These are phyloP conservation scores for Ceyx cyanopectus DNA, from an alignment of 2,113 vertebrate species.

Conservation along the genomic window DNA sequence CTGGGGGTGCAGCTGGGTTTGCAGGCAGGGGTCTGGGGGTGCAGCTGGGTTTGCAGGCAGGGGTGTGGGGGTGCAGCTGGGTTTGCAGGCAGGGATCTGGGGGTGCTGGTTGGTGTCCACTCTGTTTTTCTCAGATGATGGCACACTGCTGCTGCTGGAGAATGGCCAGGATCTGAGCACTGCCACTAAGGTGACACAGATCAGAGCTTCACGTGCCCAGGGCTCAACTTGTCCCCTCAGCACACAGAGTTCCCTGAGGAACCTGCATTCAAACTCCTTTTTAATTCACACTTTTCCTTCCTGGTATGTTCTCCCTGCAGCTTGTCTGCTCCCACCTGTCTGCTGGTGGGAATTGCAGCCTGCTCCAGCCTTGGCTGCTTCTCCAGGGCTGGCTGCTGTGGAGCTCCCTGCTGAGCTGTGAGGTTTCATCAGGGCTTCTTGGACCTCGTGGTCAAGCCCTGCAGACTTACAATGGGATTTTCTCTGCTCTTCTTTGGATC, in stretches of 20 bases:
- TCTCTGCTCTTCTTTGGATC: neutral
- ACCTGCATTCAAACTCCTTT: neutral
- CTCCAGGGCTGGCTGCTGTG: neutral
- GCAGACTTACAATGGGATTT: neutral
- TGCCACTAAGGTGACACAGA: neutral
- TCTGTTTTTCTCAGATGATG: neutral
- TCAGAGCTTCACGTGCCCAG: neutral
- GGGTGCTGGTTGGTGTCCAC: neutral
- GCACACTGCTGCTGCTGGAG: neutral
- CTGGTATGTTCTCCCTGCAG: neutral
- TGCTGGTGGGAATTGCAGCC: neutral
- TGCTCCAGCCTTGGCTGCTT: neutral
- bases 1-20: neutral
- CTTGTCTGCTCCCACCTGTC: neutral
- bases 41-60: neutral
- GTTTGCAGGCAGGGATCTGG: neutral
- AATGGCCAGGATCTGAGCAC: neutral
- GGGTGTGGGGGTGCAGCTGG: neutral
- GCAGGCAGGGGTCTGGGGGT: neutral
- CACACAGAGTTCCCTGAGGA: neutral
- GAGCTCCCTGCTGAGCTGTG: accelerated
- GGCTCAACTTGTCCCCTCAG: neutral
- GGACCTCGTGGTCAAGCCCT: neutral
- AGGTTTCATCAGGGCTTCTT: accelerated
- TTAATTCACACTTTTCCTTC: neutral